phyloP scores from a whole-genome alignment of 2,113 vertebrate species.

The Catagonus wagneri region DNA sequence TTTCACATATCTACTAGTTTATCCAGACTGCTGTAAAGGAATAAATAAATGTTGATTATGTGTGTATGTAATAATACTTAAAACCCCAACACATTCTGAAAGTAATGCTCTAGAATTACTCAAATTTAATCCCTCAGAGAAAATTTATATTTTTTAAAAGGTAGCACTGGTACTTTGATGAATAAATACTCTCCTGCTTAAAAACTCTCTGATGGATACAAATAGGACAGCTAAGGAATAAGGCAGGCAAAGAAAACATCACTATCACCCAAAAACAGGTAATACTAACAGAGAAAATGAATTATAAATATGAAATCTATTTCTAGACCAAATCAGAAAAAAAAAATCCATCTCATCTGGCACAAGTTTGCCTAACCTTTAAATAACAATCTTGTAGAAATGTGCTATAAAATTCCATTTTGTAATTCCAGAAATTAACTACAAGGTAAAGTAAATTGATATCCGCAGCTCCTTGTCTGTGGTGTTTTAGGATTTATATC shows the following conservation, averaged over 20 bases:
- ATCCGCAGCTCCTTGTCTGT: conserved; percentile 69
- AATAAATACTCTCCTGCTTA: conserved; percentile 22
- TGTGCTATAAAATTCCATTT: conserved; percentile 72
- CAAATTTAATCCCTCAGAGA: not conserved
- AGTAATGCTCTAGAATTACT: conserved; percentile 5
- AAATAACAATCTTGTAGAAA: conserved; percentile 58
- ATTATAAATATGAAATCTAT: conserved; percentile 41
- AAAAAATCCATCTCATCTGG: not conserved
- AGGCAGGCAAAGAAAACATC: conserved; percentile 42
- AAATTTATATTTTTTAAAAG: conserved; percentile 24
- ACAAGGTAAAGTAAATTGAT: conserved; percentile 69
- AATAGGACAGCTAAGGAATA: conserved; percentile 30
- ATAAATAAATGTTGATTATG: not conserved
- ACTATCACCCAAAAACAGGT: not conserved
- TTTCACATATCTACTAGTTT: not conserved
- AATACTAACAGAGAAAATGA: conserved; percentile 51
- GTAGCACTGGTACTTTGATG: not conserved
- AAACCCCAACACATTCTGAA: conserved; percentile 37
- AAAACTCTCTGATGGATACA: not conserved
- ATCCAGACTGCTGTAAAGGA: not conserved
- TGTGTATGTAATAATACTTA: not conserved
- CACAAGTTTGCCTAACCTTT: not conserved
- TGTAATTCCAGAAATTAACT: conserved; percentile 74
- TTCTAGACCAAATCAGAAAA: conserved; percentile 12
- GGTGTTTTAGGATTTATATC: conserved; percentile 61